phyloP scores from a whole-genome alignment of 2,888 invertebrate genomes.

The Leptarthrus brevirostris region DNA sequence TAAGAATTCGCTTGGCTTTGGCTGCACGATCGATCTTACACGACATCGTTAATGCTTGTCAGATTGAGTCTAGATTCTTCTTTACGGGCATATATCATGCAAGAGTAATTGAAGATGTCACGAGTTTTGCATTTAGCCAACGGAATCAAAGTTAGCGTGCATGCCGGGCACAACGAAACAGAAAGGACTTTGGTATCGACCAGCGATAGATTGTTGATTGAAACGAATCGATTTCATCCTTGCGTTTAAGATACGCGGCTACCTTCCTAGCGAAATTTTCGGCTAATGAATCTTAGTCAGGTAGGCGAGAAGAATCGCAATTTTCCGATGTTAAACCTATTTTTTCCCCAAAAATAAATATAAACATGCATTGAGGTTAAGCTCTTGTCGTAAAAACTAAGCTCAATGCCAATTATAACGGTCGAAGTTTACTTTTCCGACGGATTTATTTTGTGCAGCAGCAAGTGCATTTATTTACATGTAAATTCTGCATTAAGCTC shows the following conservation, averaged over 20 bases:
- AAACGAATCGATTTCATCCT: too few species aligned
- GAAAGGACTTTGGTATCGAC: too few species aligned
- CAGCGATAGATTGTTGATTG: too few species aligned
- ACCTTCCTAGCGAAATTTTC: too few species aligned
- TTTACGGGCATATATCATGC: not conserved
- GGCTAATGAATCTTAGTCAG: too few species aligned
- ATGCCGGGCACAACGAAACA: not conserved
- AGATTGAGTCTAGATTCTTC: slow-evolving; percentile 17
- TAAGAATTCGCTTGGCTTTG: not conserved
- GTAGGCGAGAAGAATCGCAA: too few species aligned
- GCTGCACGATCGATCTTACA: not conserved
- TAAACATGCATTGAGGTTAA: too few species aligned
- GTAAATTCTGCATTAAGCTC: slow-evolving; percentile 25
- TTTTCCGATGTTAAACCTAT: too few species aligned
- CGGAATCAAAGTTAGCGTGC: not conserved
- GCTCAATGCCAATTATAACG: slow-evolving; percentile 20
- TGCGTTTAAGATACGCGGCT: too few species aligned
- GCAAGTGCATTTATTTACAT: slow-evolving; percentile 37
- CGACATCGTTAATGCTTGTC: slow-evolving; percentile 22
- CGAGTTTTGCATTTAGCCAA: slow-evolving; percentile 18
- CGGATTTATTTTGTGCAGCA: not conserved
- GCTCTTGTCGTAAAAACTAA: too few species aligned
- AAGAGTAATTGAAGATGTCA: slow-evolving; percentile 40
- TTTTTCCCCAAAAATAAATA: too few species aligned
- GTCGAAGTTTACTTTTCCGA: not conserved